Base-by-base conservation (phyloP, 2,888 invertebrate genomes). In the Heliothis peltigera region DNA sequence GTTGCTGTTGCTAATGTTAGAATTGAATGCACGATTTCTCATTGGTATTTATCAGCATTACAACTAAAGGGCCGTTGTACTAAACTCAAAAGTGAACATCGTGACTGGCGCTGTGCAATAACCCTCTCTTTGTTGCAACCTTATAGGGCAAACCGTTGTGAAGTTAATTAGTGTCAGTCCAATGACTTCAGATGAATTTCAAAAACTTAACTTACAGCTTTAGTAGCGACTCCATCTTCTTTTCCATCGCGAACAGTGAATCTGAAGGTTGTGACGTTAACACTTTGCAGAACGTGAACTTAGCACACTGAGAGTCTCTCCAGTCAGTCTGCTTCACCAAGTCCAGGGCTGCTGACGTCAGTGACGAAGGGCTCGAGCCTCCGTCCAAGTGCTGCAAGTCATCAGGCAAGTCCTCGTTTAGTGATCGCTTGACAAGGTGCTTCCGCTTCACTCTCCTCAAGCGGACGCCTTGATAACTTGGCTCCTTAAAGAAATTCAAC, bases 271-370 rank as follows among this genome's bases (percentile, higher is more conserved):
- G 97, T 64, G 96, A 95, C 44, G 96, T 92, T 95, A 98, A 96
- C 47, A 97, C 96, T 82, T 97, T 96, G 89, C 98, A 98, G 91
- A 97, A 97, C 74, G 97, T 96, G 81, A 95, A 96, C 86, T 97
- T 97, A 3, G 97, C 97, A 85, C 98, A 98, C 58, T 97, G 97
- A 2, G 97, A 97, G 88, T 97, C 96, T 32, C 96, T 95, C 97
- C 97, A 97, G 82, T 97, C 96, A 0, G 95, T 95, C 73, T 92
- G 94, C 64, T 88, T 89, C 69, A 95, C 95, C 72, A 95, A 85
- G 66, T 94, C 90, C 88, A 95, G 84, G 1, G 95, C 95, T 1
- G 94, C 92, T 22, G 92, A 87, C 10, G 93, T 93, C 64, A 94
- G 80, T 4, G 89, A 87, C 4, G 92, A 88, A 19, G 88, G 67